Conservation (phyloP, 2,113 vertebrate species). For the Etia nguti region DNA sequence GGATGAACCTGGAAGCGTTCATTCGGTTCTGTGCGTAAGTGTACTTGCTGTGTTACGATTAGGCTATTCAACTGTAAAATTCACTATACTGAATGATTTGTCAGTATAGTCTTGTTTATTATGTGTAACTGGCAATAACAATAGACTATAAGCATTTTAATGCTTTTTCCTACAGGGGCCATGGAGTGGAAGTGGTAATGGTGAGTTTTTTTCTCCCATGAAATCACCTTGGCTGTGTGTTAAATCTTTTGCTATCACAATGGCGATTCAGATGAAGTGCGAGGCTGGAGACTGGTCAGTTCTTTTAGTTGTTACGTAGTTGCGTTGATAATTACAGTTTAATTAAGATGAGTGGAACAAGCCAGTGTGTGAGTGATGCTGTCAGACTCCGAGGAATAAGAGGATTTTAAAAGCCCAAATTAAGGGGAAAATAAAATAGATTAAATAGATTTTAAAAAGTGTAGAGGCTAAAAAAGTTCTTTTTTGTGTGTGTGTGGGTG, state of each 20-base stretch:
- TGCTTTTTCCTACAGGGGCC: constrained; percentile 48
- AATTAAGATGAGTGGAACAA: not conserved
- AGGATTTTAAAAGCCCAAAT: not conserved
- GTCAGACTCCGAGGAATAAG: not conserved
- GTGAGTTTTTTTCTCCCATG: constrained; percentile 28
- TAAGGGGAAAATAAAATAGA: not conserved
- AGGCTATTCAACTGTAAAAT: not conserved
- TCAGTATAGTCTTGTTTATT: not conserved
- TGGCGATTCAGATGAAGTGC: not conserved
- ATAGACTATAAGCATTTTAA: not conserved
- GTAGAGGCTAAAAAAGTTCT: not conserved
- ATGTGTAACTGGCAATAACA: not conserved
- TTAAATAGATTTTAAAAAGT: not conserved
- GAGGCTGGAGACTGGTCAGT: not conserved
- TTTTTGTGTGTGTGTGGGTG: not conserved
- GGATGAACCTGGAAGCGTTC: constrained; percentile 69
- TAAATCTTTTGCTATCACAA: not conserved
- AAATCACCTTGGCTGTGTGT: not conserved
- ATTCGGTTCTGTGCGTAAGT: constrained; percentile 71
- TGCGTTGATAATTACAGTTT: not conserved
- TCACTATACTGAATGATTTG: not conserved
- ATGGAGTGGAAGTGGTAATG: constrained; percentile 70
- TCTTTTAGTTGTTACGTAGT: not conserved
- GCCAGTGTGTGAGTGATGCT: not conserved
- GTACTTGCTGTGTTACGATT: not conserved